Base-by-base conservation (phyloP, 2,888 invertebrate species). In the Linyphia triangularis region DNA sequence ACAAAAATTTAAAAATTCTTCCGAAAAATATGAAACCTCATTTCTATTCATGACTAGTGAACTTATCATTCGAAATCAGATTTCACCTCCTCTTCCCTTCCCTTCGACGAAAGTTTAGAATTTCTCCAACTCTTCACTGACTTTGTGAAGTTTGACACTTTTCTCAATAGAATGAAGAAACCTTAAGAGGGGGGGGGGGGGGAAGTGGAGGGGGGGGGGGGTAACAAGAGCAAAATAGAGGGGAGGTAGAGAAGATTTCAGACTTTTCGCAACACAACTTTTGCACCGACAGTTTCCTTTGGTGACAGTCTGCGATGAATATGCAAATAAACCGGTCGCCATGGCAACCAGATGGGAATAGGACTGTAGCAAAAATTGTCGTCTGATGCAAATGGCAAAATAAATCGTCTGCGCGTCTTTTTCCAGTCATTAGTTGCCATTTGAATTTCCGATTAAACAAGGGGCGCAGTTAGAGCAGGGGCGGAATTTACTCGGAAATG, bases 281-380 rank as follows among this genome's bases (percentile, higher is more conserved):
- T 77, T 70, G 59, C 70, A 79, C 65, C 70, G 70, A 65, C 70
- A 65, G 86, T 86, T 81, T 79, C 81, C 81, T 65, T 72, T 72
- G 86, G 86, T 57, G 78, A 85, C 85, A 79, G 78, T 30, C 33
- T 16, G 78, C 72, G 81, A 72, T 72, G 85, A 86, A 86, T 86
- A 86, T 86, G 86, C 86, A 86, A 86, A 86, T 86, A 86, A 86
- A 86, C 13, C 51, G 57, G 86, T 86, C 37, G 63, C 79, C 72
- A 77, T 63, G 28, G 79, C 67, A 81, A 86, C 79, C 57, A 63
- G 78, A 59, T 72, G 61, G 30, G 43, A 10, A 16, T 19, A 24
- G 22, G 65, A 83, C 43, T 28, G 37, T 59, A 13, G 51, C 84
- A 77, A 69, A 73, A 85, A 75, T 85, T 57, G 75, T 26, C 22